Base-by-base conservation (phyloP, 2,797 vertebrate genomes). In the Tragelaphus oryx region DNA sequence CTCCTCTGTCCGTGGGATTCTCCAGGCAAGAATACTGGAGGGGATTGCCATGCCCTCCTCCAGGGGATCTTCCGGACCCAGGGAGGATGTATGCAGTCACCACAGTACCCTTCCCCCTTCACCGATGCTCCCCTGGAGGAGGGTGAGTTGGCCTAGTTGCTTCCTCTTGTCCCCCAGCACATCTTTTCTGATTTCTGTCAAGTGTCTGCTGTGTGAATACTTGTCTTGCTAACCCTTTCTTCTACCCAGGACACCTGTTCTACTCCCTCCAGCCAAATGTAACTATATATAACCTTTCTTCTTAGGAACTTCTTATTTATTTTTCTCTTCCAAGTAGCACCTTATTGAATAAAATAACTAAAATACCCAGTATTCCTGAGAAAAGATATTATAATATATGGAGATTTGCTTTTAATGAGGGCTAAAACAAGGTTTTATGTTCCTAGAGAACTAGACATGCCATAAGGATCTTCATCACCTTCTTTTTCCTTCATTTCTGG, bases 401-500 rank as follows among this genome's bases (percentile, higher is more conserved):
- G 76, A 48, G 18, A 10, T 74, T 8, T 65, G 14, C 76, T 87
- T 81, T 57, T 50, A 93, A 30, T 41, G 17, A 24, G 6, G n/a
- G 26, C 68, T 68, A 55, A 55, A 79, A 71, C 6, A 48, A 48
- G 76, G 28, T n/a, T 84, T 18, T 84, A 18, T 89, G 55, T 87
- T 94, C 50, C 16, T 30, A 13, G 75, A 91, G 75, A 93, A 95
- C 2, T 62, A 71, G 12, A 44, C 83, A n/a, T 5, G 13, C 46
- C 22, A 1, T 46, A 8, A 30, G 2, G 4, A 2, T 93, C 54
- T 84, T 62, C 41, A 24, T 46, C 1, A 1, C 52, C 33, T 50
- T 41, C 74, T 86, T 91, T 91, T 33, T 37, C 50, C 81, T 92
- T 92, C 22, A 12, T 87, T 93, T 93, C 62, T 81, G 52, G 68